Conservation (phyloP, 2,113 vertebrate species). For the Sylvia atricapilla region DNA sequence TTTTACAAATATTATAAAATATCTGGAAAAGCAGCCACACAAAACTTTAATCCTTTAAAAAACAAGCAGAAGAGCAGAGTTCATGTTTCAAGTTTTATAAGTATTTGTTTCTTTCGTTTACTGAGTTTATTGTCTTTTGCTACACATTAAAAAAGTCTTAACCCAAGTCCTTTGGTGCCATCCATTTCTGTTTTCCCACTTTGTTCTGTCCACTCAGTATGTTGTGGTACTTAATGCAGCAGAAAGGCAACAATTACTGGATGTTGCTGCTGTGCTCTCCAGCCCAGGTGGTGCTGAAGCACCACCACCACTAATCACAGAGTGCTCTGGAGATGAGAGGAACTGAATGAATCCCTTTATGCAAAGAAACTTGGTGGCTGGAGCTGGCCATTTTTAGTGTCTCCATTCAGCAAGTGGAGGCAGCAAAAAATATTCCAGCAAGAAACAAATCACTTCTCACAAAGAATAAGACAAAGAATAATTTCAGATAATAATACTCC, state of each 20-base stretch:
- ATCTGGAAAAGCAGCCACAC: constrained; percentile 56
- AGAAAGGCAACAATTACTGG: not conserved
- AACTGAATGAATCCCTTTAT: not conserved
- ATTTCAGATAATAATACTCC: not conserved
- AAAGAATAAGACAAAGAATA: not conserved
- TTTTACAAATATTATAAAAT: constrained; percentile 67
- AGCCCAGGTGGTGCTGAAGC: not conserved
- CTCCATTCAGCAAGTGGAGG: not conserved
- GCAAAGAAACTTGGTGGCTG: not conserved
- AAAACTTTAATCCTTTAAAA: constrained; percentile 47
- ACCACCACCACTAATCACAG: not conserved
- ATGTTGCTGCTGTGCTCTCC: not conserved
- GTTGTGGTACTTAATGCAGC: not conserved
- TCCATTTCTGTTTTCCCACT: not conserved
- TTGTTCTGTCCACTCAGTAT: not conserved
- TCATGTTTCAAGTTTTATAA: not conserved
- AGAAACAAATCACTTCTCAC: not conserved
- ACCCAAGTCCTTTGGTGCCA: not conserved
- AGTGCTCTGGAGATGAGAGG: not conserved
- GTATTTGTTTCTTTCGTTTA: not conserved
- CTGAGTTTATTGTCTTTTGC: not conserved
- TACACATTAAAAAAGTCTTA: not conserved
- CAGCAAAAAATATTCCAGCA: not conserved
- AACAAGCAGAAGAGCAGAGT: constrained; percentile 12
- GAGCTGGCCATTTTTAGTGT: not conserved